Evolutionary conservation across 2,113 vertebrate species (phyloP), one percentile per base, ranked within the genome.

Genomic region (Naja naja): DNA sequence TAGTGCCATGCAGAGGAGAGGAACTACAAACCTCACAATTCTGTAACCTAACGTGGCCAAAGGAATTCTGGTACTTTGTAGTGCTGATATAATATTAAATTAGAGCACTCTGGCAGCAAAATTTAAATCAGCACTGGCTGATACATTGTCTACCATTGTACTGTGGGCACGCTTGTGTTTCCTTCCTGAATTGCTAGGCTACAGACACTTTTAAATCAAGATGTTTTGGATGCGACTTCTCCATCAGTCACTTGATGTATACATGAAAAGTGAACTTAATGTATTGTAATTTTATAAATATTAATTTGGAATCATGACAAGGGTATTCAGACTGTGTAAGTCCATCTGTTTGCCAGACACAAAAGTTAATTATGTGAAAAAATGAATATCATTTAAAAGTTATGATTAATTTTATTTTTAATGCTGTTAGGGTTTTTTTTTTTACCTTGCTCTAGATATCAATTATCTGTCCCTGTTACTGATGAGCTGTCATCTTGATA

Each of bases 361-460:
- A 93, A 88, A 92, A 91, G 92, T 94, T 91, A 94, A 95, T 94
- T 94, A 91, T 94, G 64, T 56, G 87, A 64, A 94, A 94, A 93
- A 95, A 94, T 94, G 85, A 89, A 91, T 95, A 95, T 94, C 91
- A 93, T 95, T 94, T 91, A 96, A 94, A 96, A 96, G 90, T 95
- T 90, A 92, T 95, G 91, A 45, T 69, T 25, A 64, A 54, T 94
- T 90, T 91, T 92, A 94, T 85, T 89, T 96, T 94, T 95, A 91
- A 58, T 25, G 56, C 56, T 93, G 90, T 0, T 91, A 81, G 14
- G 14, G n/a, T n/a, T 18, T 58, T 58, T 58, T 91, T 85, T 49
- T 39, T 94, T 95, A 93, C 58, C 94, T 90, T 95, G 94, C 91
- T 93, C 39, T 95, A 95, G 93, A 91, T 93, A 8, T 69, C 60